Evolutionary conservation across 1,140 invertebrate genomes (phyloP).

Genomic region (Drosophila subpulchrella): DNA sequence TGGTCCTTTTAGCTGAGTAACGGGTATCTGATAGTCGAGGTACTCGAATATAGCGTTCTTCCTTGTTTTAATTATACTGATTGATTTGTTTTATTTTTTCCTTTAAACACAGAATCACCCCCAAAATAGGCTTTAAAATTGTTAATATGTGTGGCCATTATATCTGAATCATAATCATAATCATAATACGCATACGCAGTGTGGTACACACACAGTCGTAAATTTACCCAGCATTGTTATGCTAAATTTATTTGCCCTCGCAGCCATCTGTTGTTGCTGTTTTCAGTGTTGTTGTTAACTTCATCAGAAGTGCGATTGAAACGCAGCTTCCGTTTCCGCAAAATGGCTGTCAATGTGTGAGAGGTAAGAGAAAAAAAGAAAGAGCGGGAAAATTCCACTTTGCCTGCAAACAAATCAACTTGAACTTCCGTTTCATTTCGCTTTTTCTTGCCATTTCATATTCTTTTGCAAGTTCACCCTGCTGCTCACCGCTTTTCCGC

Average conservation of each 20-base stretch:
- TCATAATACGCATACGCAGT: slow-evolving; percentile 45
- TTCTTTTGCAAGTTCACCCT: slow-evolving; percentile 58
- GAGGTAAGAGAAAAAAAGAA: neutral
- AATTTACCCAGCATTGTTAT: slow-evolving; percentile 72
- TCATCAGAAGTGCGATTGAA: slow-evolving; percentile 75
- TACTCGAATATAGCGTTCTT: no score
- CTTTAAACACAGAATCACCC: neutral
- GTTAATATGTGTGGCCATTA: slow-evolving; percentile 51
- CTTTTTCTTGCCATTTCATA: slow-evolving; percentile 74
- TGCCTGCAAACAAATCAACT: slow-evolving; percentile 74
- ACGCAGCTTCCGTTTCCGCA: slow-evolving; percentile 71
- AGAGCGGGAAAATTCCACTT: slow-evolving; percentile 28
- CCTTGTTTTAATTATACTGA: no score
- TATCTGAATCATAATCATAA: slow-evolving; percentile 60
- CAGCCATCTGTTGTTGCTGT: slow-evolving; percentile 40
- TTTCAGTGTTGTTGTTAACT: slow-evolving; percentile 59
- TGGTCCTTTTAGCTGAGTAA: no score
- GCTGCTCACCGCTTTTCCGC: slow-evolving; percentile 1
- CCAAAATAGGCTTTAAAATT: slow-evolving; percentile 35
- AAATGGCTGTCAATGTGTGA: slow-evolving; percentile 55
- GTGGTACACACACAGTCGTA: slow-evolving; percentile 28
- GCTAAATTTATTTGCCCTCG: slow-evolving; percentile 74
- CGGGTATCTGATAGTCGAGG: no score
- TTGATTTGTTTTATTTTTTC: no score
- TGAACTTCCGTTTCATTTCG: slow-evolving; percentile 79